phyloP scores from a whole-genome alignment of 2,113 vertebrate species.

The Corythaixoides concolor region DNA sequence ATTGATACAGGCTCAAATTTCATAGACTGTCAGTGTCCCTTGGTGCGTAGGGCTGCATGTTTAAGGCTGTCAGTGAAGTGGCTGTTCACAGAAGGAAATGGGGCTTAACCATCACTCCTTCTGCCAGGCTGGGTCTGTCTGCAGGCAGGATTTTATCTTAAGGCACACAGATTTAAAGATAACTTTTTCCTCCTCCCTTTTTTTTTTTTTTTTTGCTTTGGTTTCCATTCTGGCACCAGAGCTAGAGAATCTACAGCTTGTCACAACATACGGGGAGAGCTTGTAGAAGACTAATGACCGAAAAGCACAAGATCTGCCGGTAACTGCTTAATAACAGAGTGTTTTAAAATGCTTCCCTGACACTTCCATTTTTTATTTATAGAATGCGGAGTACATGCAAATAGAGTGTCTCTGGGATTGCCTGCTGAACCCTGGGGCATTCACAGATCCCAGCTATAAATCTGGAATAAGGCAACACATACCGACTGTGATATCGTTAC shows the following conservation, averaged over 20 bases:
- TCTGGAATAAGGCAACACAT: background rate
- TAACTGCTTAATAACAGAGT: slow-evolving; percentile 32
- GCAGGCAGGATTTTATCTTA: background rate
- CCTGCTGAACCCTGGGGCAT: background rate
- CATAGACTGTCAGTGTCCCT: background rate
- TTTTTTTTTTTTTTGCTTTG: background rate
- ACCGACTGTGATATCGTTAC: background rate
- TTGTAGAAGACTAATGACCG: background rate
- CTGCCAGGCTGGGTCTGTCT: background rate
- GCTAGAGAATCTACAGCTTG: background rate
- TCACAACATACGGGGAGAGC: background rate
- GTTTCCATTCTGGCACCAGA: background rate
- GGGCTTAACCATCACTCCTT: background rate
- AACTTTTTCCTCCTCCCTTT: fast-evolving
- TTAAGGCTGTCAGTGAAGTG: background rate
- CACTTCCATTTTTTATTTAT: slow-evolving; percentile 40
- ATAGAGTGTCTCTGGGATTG: background rate
- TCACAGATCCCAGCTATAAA: background rate
- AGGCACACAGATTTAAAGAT: background rate
- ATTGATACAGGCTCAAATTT: background rate
- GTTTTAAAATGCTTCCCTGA: slow-evolving; percentile 9
- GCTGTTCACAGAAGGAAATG: background rate
- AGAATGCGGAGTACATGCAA: background rate
- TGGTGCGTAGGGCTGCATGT: background rate
- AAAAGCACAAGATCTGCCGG: slow-evolving; percentile 7